Evolutionary conservation across 1,140 invertebrate species (phyloP), one percentile per base, ranked within the genome.

Genomic region (Psilanteris sp.): DNA sequence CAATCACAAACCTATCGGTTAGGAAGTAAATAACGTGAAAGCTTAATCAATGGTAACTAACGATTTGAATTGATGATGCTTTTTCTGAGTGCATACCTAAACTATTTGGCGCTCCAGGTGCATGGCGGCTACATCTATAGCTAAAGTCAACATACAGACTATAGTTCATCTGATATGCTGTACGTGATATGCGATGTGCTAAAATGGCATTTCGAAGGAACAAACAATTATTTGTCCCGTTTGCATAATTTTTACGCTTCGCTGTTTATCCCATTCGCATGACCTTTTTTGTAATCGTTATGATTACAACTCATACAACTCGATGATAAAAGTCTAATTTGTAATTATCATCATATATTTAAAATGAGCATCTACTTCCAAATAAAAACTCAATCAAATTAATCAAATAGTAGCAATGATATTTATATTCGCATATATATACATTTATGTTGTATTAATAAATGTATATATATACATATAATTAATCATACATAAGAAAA

Each of bases 21-120:
- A 4, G 8, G 8, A 9, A 36, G 18, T 29, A 4, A 44, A 18
- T 26, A 62, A 81, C 74, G 71, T 76, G 80, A 73, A 74, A 78
- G 81, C 76, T 70, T 76, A 18, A 36, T 59, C n/a, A 26, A 74
- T 54, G 82, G 50, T 77, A 68, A 48, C 26, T 39, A 11, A 44
- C 54, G 43, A 66, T 80, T 81, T 61, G 37, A 72, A 83, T 80
- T 78, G 83, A 85, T 78, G 82, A 83, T 85, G 84, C 84, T 79
- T 84, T 83, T 84, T 81, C 82, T 83, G 76, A 83, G 83, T 87
- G 86, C 86, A 79, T 87, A 87, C 86, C 86, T 88, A 88, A 83
- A 80, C 84, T 86, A 87, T 86, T 79, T 84, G 85, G 82, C 81
- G 85, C 67, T 87, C 83, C 84, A 77, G 84, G 82, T 78, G 81